A percentile compares a stretch with the other conserved stretches of the same genome.
Conservation (phyloP, 2,797 vertebrate genomes). For the Rhinoraja longicauda region DNA sequence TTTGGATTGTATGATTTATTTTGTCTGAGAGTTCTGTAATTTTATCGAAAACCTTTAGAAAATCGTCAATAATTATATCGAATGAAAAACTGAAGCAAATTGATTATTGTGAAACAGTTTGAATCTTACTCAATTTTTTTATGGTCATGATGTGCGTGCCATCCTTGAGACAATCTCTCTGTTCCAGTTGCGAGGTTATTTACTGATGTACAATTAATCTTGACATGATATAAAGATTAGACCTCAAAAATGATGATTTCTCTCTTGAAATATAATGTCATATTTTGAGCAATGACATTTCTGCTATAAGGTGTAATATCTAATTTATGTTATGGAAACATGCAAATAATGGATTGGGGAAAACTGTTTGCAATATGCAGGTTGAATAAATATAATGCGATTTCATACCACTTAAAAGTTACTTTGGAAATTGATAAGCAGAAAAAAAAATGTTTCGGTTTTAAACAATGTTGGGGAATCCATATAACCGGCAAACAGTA, state of each 20-base stretch:
- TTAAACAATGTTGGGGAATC: too few relatives aligned
- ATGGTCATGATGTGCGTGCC: background rate
- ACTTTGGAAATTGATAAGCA: too few relatives aligned
- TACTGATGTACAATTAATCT: background rate
- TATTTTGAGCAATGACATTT: background rate
- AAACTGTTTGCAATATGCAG: too few relatives aligned
- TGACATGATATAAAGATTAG: background rate
- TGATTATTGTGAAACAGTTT: background rate
- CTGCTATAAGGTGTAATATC: too few relatives aligned
- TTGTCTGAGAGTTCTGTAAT: background rate
- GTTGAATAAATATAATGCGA: too few relatives aligned
- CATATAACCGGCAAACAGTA: too few relatives aligned
- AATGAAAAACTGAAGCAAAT: background rate
- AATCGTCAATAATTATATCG: background rate
- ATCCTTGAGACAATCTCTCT: background rate
- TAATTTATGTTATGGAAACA: too few relatives aligned
- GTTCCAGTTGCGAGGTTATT: background rate
- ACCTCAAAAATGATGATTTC: background rate
- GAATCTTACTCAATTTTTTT: background rate
- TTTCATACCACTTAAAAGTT: too few relatives aligned
- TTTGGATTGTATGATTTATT: background rate
- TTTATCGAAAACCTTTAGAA: background rate
- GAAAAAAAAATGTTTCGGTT: too few relatives aligned
- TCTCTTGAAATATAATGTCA: background rate
- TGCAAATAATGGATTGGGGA: too few relatives aligned